Evolutionary conservation across 2,113 vertebrate species (phyloP).

Genomic region (Aix galericulata): DNA sequence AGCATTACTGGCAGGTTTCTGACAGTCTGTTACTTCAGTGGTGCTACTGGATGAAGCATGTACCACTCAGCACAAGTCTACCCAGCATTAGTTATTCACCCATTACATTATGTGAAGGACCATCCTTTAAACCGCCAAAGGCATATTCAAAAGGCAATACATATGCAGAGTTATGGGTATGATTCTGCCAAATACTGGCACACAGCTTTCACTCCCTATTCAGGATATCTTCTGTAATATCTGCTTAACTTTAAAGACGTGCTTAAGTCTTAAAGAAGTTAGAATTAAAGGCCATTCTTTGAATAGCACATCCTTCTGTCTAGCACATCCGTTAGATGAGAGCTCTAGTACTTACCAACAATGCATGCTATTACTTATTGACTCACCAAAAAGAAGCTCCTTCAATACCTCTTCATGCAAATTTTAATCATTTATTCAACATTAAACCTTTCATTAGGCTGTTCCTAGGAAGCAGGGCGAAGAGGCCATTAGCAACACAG

Average conservation of each 20-base stretch:
- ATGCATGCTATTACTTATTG: background rate
- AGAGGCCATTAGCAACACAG: slow-evolving; percentile 37
- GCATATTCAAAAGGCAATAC: background rate
- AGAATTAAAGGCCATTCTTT: background rate
- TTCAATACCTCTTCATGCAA: background rate
- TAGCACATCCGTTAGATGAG: background rate
- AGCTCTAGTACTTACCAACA: background rate
- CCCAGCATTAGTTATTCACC: background rate
- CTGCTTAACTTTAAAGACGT: background rate
- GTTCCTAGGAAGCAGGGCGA: background rate
- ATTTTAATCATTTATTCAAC: slow-evolving; percentile 44
- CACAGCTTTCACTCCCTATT: background rate
- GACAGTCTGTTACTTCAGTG: background rate
- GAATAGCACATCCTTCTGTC: background rate
- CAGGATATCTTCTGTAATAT: background rate
- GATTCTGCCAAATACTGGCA: background rate
- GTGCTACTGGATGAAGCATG: rapidly evolving
- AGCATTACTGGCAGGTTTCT: rapidly evolving
- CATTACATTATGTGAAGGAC: background rate
- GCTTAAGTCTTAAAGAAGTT: background rate
- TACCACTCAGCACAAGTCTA: background rate
- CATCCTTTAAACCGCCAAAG: background rate
- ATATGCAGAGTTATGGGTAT: background rate
- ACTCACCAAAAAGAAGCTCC: background rate
- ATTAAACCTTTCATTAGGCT: slow-evolving; percentile 10